phyloP scores from a whole-genome alignment of 2,888 invertebrate species.

The Eudemis profundana region DNA sequence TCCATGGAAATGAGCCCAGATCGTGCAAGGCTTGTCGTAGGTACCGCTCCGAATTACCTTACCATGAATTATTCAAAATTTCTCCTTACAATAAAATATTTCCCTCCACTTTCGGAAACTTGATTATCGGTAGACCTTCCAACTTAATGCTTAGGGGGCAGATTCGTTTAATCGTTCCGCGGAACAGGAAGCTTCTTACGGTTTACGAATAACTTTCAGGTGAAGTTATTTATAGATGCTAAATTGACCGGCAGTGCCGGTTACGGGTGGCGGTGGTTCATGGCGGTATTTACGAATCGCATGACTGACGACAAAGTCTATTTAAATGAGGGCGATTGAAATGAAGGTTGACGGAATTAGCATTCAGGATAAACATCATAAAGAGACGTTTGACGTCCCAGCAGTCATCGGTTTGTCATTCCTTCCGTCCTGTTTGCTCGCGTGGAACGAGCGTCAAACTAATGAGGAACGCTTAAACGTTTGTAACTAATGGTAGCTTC shows the following conservation, averaged over 20 bases:
- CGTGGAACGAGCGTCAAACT: background rate
- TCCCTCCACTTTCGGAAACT: slow-evolving; percentile 28
- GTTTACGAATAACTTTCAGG: slow-evolving; percentile 22
- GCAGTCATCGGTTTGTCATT: slow-evolving; percentile 1
- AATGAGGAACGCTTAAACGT: slow-evolving; percentile 14
- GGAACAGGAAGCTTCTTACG: slow-evolving; percentile 17
- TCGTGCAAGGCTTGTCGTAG: slow-evolving; percentile 56
- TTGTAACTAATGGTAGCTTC: slow-evolving; percentile 8
- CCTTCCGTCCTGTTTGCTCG: slow-evolving; percentile 11
- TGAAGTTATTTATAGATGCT: slow-evolving; percentile 33
- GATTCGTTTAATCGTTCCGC: slow-evolving; percentile 21
- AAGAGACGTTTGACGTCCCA: slow-evolving; percentile 24
- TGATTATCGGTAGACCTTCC: slow-evolving; percentile 25
- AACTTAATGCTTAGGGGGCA: slow-evolving; percentile 20
- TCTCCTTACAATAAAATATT: slow-evolving; percentile 47
- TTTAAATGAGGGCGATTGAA: slow-evolving; percentile 28
- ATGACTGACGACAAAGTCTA: slow-evolving; percentile 65
- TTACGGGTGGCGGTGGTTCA: slow-evolving; percentile 64
- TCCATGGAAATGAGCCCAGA: slow-evolving; percentile 60
- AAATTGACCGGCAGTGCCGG: slow-evolving; percentile 60
- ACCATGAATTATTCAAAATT: slow-evolving; percentile 67
- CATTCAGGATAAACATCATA: slow-evolving; percentile 40
- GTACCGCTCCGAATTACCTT: slow-evolving; percentile 62
- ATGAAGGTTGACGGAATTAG: slow-evolving; percentile 33
- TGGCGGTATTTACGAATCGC: slow-evolving; percentile 32